phyloP scores from a whole-genome alignment of 2,113 vertebrate genomes.

The Hippocampus abdominalis region DNA sequence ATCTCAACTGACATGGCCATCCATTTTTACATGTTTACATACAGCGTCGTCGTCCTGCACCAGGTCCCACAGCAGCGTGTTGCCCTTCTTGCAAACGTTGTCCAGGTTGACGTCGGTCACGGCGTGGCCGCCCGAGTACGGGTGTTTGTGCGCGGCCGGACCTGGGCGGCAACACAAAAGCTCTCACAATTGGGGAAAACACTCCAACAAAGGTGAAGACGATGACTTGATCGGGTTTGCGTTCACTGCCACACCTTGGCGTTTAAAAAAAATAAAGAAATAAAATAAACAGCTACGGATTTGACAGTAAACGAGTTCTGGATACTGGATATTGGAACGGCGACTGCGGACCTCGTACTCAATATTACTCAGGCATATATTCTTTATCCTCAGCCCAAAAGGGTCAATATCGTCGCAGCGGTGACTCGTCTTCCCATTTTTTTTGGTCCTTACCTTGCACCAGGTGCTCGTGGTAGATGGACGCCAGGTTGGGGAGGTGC shows the following conservation, averaged over 20 bases:
- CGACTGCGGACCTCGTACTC: too few relatives aligned
- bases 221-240: too few relatives aligned
- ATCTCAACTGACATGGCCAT: too few relatives aligned
- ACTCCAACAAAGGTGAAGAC: too few relatives aligned
- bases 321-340: too few relatives aligned
- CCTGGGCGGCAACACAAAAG: constrained; percentile 64
- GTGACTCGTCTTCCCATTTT: too few relatives aligned
- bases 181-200: not conserved
- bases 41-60: constrained; percentile 98
- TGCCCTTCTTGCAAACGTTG: constrained; percentile 98
- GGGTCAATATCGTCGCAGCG: not conserved
- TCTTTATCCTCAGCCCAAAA: too few relatives aligned
- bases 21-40: constrained; percentile 33
- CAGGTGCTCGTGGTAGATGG: constrained; percentile 97
- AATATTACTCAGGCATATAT: too few relatives aligned
- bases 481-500: constrained; percentile 95
- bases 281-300: too few relatives aligned
- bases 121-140: constrained; percentile 87
- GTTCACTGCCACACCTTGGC: too few relatives aligned
- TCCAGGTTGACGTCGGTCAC: constrained; percentile 98
- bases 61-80: constrained; percentile 97
- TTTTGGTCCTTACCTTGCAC: constrained; percentile 80
- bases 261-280: too few relatives aligned
- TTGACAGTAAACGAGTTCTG: too few relatives aligned
- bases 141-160: constrained; percentile 95